Evolutionary conservation across 1,140 invertebrate genomes (phyloP).

Genomic region (Leptinotarsa texana): DNA sequence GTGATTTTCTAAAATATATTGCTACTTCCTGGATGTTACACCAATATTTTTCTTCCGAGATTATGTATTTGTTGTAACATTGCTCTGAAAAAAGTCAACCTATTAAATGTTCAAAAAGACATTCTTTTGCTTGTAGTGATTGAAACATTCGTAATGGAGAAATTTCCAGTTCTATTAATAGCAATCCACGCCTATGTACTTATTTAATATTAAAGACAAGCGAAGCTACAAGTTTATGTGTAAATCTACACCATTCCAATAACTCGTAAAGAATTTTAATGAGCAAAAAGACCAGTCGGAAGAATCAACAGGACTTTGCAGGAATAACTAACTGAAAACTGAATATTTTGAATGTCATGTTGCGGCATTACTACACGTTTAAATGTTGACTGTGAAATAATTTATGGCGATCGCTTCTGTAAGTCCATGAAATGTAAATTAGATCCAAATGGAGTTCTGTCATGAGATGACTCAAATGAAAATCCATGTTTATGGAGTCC

Average conservation of each 20-base stretch:
- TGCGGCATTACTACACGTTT: neutral
- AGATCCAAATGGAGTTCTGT: too few species aligned
- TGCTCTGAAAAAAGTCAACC: too few species aligned
- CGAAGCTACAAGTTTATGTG: neutral
- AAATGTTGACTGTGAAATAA: neutral
- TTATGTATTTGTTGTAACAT: too few species aligned
- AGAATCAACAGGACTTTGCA: slow-evolving; percentile 13
- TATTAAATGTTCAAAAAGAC: too few species aligned
- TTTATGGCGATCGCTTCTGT: neutral
- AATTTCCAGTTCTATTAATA: too few species aligned
- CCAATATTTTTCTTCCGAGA: too few species aligned
- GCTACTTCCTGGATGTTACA: too few species aligned
- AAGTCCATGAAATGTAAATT: neutral
- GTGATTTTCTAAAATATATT: too few species aligned
- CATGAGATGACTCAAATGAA: too few species aligned
- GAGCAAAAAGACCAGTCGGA: slow-evolving; percentile 7
- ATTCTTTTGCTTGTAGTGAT: too few species aligned
- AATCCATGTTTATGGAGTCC: too few species aligned
- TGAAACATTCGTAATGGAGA: too few species aligned
- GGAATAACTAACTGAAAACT: slow-evolving; percentile 3
- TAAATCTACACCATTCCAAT: slow-evolving; percentile 24
- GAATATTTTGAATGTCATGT: slow-evolving; percentile 11
- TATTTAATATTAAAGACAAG: slow-evolving; percentile 7
- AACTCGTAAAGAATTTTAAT: slow-evolving; percentile 33
- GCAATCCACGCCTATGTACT: neutral